Base-by-base conservation (phyloP, 2,113 vertebrate species). In the Coptodon rendalli region DNA sequence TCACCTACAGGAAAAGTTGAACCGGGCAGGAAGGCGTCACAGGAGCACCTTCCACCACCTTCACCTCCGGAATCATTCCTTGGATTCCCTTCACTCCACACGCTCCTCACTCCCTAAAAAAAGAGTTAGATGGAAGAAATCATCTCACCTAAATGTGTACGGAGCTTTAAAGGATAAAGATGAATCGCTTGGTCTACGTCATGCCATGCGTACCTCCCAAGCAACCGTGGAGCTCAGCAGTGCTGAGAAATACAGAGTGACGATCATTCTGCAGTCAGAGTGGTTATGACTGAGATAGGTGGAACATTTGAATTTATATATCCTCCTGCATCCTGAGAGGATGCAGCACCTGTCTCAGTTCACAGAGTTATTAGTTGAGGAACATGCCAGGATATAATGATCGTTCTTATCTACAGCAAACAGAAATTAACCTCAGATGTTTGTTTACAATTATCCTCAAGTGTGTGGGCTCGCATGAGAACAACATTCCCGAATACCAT, bases 11-110 rank as follows among this genome's bases (percentile, higher is more conserved):
- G 94, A 80, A 95, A 96, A 9, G 90, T 93, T 43, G 84, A 90
- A 66, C 91, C 88, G 10, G 95, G 94, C 73, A 95, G 63, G 68
- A 96, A 95, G 27, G 94, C 95, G 36, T 96, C 91, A 84, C 95
- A 96, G 78, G 81, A 81, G 56, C 96, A 96, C 63, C 86, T 82
- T 29, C 29, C 68, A 54, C 87, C 86, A 19, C 50, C 88, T 27
- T 87, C 91, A 83, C 66, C 87, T 63, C 71, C 88, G 1, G 94
- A 93, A 43, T 29, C 92, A 73, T 95, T 95, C 9, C 86, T 89
- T 14, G 31, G 24, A 52, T 45, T 48, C 19, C n/a, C 12, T 36
- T 54, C n/a, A 1, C 71, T 83, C 93, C 88, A 93, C 29, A 71
- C 5, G 43, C 83, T 85, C 38, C 66, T 73, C 12, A 87, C 29